Conservation (phyloP, 2,888 invertebrate genomes). For the Drosophila gaucha region DNA sequence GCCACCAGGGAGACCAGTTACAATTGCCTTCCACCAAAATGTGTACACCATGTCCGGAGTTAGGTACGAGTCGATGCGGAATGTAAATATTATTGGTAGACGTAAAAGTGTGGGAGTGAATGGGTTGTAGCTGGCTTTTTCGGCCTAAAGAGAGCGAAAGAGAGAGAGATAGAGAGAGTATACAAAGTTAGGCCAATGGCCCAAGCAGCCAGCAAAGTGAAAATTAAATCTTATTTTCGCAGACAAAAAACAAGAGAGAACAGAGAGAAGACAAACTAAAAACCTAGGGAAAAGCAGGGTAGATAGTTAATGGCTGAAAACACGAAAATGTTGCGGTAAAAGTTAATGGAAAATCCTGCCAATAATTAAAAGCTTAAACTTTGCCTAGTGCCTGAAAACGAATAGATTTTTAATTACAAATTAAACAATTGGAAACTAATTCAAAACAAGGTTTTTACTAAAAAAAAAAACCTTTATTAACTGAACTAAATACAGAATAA, state of each 20-base stretch:
- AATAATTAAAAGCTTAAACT: constrained; percentile 3
- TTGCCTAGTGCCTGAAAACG: constrained; percentile 7
- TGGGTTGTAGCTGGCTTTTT: not conserved
- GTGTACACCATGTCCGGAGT: not conserved
- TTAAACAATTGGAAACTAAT: not conserved
- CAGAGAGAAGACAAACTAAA: no score
- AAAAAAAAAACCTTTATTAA: no score
- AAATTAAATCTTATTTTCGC: constrained; percentile 4
- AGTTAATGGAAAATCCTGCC: not conserved
- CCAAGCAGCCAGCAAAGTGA: not conserved
- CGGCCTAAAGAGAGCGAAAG: not conserved
- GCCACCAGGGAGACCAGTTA: constrained; percentile 11
- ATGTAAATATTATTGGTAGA: not conserved
- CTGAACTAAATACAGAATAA: not conserved
- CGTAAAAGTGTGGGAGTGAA: not conserved
- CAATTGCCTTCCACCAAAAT: constrained; percentile 33
- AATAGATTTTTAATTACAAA: constrained; percentile 2
- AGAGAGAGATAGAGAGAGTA: no score
- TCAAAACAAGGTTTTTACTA: not conserved
- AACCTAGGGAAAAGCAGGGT: not conserved
- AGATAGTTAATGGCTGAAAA: constrained; percentile 10
- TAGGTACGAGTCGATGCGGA: not conserved
- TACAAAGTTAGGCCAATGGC: constrained; percentile 9
- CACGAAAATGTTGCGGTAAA: constrained; percentile 1
- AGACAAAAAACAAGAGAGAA: not conserved